phyloP scores from a whole-genome alignment of 2,888 invertebrate species.

The Aelia acuminata region DNA sequence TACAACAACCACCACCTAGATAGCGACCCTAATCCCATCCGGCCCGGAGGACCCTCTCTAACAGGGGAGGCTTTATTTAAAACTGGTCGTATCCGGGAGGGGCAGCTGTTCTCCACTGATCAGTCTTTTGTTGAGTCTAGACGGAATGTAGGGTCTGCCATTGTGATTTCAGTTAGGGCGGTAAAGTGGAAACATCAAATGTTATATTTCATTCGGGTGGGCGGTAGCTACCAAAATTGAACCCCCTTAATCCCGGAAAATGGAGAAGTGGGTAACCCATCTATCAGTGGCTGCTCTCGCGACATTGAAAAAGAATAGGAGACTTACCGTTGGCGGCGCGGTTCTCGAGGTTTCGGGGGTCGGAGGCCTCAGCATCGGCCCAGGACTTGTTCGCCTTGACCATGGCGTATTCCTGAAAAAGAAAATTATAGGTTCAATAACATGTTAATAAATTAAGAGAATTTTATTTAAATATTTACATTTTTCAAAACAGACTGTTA shows the following conservation, averaged over 20 bases:
- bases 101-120: slow-evolving; percentile 15
- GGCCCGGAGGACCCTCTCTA: slow-evolving; percentile 28
- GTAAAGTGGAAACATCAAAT: neutral
- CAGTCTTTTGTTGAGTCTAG: neutral
- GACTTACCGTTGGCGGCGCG: slow-evolving; percentile 67
- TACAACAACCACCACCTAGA: slow-evolving; percentile 6
- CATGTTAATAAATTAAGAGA: neutral
- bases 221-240: neutral
- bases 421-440: too few species aligned
- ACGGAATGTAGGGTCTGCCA: neutral
- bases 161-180: neutral
- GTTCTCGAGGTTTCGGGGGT: slow-evolving; percentile 66
- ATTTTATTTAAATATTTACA: neutral
- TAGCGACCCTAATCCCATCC: slow-evolving; percentile 31
- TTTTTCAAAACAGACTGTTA: too few species aligned
- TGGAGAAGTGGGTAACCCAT: neutral
- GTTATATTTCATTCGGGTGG: neutral
- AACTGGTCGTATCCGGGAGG: slow-evolving; percentile 37
- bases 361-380: slow-evolving; percentile 66
- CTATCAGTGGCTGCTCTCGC: slow-evolving; percentile 29
- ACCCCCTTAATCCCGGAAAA: neutral
- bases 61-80: slow-evolving; percentile 8
- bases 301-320: neutral
- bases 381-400: slow-evolving; percentile 63
- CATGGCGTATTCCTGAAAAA: slow-evolving; percentile 67